phyloP scores from a whole-genome alignment of 2,113 vertebrate species.

The Sterrhoptilus dennistouni region DNA sequence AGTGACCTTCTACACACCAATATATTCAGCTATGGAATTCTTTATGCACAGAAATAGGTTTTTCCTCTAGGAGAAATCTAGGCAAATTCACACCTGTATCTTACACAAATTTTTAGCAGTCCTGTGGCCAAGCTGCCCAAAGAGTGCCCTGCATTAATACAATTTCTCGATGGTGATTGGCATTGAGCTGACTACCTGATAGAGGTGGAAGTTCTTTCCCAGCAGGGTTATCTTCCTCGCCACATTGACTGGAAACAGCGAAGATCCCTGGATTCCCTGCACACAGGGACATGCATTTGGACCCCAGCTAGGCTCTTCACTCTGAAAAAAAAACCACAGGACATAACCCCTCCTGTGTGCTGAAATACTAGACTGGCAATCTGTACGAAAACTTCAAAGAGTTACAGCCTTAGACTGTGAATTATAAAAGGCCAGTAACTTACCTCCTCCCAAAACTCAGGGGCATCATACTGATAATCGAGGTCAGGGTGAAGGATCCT shows the following conservation, averaged over 20 bases:
- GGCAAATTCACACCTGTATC: neutral
- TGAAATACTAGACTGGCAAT: neutral
- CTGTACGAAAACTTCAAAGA: neutral
- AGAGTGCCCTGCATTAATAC: neutral
- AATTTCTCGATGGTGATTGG: neutral
- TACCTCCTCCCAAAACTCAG: constrained; percentile 87
- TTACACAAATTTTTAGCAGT: neutral
- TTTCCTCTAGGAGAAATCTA: neutral
- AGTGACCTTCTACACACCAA: neutral
- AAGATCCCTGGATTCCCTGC: constrained; percentile 84
- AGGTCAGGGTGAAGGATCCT: constrained; percentile 82
- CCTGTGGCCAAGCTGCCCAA: neutral
- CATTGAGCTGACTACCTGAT: constrained; percentile 78
- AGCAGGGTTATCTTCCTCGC: constrained; percentile 85
- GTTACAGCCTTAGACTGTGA: neutral
- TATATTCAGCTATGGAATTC: neutral
- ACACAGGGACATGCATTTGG: constrained; percentile 91
- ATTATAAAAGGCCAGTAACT: constrained; percentile 49
- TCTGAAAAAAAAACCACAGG: constrained; percentile 62
- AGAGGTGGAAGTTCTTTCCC: constrained; percentile 89
- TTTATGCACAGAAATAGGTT: neutral
- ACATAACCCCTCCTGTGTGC: neutral
- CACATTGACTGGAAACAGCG: constrained; percentile 83
- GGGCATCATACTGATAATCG: constrained; percentile 89
- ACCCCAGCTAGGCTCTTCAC: constrained; percentile 80